Evolutionary conservation across 2,888 invertebrate genomes (phyloP).

Genomic region (Pasiphila rectangulata): DNA sequence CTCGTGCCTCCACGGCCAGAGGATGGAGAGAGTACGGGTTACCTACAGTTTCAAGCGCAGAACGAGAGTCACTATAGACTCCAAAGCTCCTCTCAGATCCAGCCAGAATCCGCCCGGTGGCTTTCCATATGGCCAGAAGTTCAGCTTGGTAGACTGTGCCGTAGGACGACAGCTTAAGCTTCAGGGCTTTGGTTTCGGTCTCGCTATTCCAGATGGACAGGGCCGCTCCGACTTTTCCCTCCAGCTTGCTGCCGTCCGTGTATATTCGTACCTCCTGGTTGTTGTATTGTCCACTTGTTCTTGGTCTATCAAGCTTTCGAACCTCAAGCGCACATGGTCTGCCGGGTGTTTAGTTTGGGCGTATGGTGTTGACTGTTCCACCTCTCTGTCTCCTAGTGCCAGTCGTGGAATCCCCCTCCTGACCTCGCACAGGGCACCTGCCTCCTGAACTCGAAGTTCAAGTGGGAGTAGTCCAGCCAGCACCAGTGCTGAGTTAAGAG

Average conservation of each 20-base stretch:
- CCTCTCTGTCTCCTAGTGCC: neutral
- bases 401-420: neutral
- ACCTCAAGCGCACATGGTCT: neutral
- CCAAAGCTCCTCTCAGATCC: neutral
- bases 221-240: no score
- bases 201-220: no score
- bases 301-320: neutral
- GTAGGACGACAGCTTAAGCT: no score
- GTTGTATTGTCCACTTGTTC: neutral
- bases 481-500: no score
- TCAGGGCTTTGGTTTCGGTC: no score
- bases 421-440: no score
- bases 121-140: constrained; percentile 4
- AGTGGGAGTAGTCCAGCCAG: no score
- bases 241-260: constrained; percentile 11
- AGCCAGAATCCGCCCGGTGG: neutral
- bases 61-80: neutral
- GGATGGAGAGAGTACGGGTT: neutral
- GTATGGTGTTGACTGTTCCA: neutral
- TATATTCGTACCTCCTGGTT: neutral
- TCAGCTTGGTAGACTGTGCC: constrained; percentile 11
- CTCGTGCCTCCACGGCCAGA: neutral
- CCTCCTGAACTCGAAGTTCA: no score
- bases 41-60: neutral
- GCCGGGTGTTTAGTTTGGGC: neutral